Evolutionary conservation across 2,888 invertebrate species (phyloP), one percentile per base, ranked within the genome.

Genomic region (Zhengitettix transpicula): DNA sequence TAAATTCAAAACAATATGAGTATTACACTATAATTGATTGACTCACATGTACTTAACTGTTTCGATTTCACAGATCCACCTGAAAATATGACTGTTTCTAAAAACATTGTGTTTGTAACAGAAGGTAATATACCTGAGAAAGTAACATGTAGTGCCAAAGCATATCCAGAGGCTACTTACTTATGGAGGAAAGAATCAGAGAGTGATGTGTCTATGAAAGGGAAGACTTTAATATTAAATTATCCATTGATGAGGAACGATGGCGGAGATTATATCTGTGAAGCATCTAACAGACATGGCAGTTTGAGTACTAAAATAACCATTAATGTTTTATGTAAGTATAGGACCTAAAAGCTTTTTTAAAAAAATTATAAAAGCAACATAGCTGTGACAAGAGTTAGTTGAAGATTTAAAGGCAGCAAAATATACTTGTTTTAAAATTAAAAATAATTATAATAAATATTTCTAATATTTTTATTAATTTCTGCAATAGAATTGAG

Each of bases 251-350:
- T 81, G 60, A 77, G 88, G 65, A 78, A 81, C 11, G 84, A 87
- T 67, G 84, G 81, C 42, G 92, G 92, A 0, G 79, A 81, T 61
- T 92, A 91, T 71, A 76, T 83, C 55, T 94, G 94, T 66, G 69
- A 73, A 61, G 73, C 74, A 55, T 66, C 70, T 64, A 77, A 94
- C 72, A 81, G 84, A 65, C 91, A 93, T 66, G 94, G 93, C 17
- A 79, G 78, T 58, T 80, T 81, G 64, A 82, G 79, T 56, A 81
- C 83, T 11, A 79, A 81, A 17, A 84, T 87, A 8, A 76, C 78
- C 65, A 77, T 94, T 66, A 85, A 90, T 72, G 90, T 94, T 52
- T 81, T 85, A 75, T 93, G 93, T 93, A 75, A 87, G 86, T 82
- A 28, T 28, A 5, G 3, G 28, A 28, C 2, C 28, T 28, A 28